A percentile compares a stretch with the other conserved stretches of the same genome.
Conservation (phyloP, 2,888 invertebrate species). For the Synanthedon formicaeformis region DNA sequence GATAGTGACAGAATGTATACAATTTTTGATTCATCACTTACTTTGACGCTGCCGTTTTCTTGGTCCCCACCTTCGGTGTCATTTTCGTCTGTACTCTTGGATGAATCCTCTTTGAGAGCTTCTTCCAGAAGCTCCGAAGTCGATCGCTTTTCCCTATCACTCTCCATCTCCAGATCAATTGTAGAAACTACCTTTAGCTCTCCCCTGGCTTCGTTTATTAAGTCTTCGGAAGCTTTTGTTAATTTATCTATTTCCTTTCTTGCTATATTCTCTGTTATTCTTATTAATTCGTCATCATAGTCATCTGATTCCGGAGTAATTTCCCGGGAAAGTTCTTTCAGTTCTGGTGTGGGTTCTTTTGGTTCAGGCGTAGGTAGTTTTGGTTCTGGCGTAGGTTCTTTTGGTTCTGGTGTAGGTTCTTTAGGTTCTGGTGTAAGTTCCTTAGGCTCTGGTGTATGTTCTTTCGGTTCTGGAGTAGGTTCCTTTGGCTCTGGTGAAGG, state of each 20-base stretch:
- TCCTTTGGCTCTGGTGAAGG: conserved; percentile 11
- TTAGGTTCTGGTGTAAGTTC: conserved; percentile 10
- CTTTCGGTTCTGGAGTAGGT: conserved; percentile 5
- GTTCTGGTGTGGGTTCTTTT: conserved; percentile 8
- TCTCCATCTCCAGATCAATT: conserved; percentile 31
- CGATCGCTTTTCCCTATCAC: conserved; percentile 28
- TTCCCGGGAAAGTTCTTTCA: conserved; percentile 11
- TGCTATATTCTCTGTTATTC: conserved; percentile 19
- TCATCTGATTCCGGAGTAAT: conserved; percentile 5
- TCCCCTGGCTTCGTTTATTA: conserved; percentile 31
- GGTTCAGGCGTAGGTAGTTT: conserved; percentile 10
- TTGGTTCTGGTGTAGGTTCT: conserved; percentile 14
- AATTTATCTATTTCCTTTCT: conserved; percentile 15
- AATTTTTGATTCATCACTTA: conserved; percentile 17
- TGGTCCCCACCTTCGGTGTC: conserved; percentile 22
- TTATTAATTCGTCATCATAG: conserved; percentile 18
- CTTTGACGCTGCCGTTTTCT: conserved; percentile 53
- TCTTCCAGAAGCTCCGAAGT: conserved; percentile 51
- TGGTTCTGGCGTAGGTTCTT: conserved; percentile 12
- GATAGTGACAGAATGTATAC: too few relatives aligned
- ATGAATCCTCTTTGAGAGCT: conserved; percentile 35
- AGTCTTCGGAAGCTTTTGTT: conserved; percentile 24
- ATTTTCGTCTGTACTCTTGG: conserved; percentile 4
- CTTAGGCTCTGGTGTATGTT: conserved; percentile 3
- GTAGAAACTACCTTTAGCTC: conserved; percentile 16